Conservation (phyloP, 2,797 vertebrate genomes). For the Acrossocheilus wenchowensis region DNA sequence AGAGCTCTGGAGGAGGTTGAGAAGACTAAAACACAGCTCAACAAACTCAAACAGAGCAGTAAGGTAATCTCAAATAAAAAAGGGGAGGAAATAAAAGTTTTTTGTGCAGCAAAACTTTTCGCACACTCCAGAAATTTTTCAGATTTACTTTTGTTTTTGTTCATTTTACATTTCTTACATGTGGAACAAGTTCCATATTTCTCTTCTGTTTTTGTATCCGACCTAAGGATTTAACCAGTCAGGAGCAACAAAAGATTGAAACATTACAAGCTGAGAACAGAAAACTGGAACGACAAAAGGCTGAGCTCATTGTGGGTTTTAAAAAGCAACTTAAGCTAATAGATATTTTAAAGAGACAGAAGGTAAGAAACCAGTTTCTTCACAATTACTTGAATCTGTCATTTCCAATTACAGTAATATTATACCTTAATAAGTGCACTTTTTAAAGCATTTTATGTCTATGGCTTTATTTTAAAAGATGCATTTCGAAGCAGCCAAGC, state of each 20-base stretch:
- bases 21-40: slow-evolving; percentile 84
- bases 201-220: background rate
- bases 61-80: slow-evolving; percentile 79
- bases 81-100: background rate
- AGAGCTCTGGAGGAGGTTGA: slow-evolving; percentile 91
- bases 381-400: background rate
- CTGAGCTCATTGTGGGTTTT: slow-evolving; percentile 88
- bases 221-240: slow-evolving; percentile 81
- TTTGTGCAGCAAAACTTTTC: background rate
- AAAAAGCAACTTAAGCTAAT: slow-evolving; percentile 96
- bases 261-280: slow-evolving; percentile 89
- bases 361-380: slow-evolving; percentile 75
- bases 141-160: background rate
- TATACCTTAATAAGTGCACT: background rate
- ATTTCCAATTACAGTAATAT: background rate
- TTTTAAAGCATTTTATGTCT: background rate
- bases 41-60: slow-evolving; percentile 84
- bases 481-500: slow-evolving; percentile 95
- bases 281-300: slow-evolving; percentile 92
- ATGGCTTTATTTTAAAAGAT: slow-evolving; percentile 77
- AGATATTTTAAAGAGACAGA: slow-evolving; percentile 95
- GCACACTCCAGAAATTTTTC: background rate
- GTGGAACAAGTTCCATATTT: no score
- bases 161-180: background rate
- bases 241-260: slow-evolving; percentile 87